Evolutionary conservation across 2,113 vertebrate species (phyloP).

Genomic region (Archilochus colubris): DNA sequence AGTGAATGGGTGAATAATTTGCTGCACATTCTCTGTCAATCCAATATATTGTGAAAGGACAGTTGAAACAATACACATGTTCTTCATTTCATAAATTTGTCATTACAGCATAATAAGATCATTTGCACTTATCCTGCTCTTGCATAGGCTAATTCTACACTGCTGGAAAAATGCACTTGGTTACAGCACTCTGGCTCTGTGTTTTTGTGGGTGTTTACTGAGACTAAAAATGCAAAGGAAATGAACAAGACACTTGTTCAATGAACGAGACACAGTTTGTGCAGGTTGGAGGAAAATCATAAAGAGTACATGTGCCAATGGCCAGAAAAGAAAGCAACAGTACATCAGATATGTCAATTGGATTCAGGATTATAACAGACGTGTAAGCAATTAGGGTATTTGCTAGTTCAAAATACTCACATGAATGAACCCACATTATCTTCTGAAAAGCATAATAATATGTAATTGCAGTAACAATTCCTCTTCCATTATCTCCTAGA

Average conservation of each 20-base stretch:
- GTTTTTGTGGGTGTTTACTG: not conserved
- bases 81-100: not conserved
- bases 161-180: not conserved
- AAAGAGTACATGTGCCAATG: not conserved
- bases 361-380: slow-evolving; percentile 40
- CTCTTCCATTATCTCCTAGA: slow-evolving; percentile 67
- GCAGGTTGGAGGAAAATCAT: not conserved
- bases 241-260: not conserved
- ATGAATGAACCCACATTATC: slow-evolving; percentile 66
- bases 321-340: not conserved
- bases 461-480: slow-evolving; percentile 71
- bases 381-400: slow-evolving; percentile 60
- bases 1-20: slow-evolving; percentile 30
- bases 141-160: not conserved
- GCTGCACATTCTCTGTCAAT: not conserved
- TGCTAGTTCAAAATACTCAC: slow-evolving; percentile 59
- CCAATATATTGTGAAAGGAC: not conserved
- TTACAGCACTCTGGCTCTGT: not conserved
- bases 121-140: not conserved
- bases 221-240: not conserved
- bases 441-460: slow-evolving; percentile 69
- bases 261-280: not conserved
- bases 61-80: not conserved
- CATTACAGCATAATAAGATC: not conserved
- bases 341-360: slow-evolving; percentile 5